phyloP scores from a whole-genome alignment of 2,888 invertebrate genomes.

The Julus scandinavius region DNA sequence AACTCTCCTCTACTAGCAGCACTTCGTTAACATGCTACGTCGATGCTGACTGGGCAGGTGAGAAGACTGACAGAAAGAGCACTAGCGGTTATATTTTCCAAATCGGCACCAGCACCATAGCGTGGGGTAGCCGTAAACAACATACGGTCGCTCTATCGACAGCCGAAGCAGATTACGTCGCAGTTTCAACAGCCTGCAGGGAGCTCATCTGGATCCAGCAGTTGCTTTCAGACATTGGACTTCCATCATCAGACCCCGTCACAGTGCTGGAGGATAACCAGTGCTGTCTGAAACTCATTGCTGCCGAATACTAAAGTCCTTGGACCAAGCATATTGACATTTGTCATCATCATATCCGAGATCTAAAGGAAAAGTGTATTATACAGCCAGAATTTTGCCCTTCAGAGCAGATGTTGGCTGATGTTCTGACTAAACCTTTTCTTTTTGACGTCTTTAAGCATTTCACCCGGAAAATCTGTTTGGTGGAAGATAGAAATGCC shows the following conservation, averaged over 20 bases:
- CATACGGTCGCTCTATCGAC: neutral
- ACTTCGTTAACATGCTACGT: slow-evolving; percentile 59
- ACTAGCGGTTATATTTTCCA: slow-evolving; percentile 58
- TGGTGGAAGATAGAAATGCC: neutral
- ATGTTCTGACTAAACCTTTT: neutral
- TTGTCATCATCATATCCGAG: neutral
- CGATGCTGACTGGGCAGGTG: slow-evolving; percentile 62
- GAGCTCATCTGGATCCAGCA: neutral
- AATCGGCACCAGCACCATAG: neutral
- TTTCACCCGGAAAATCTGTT: neutral
- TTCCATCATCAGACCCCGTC: neutral
- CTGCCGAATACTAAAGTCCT: neutral
- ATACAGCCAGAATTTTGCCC: neutral
- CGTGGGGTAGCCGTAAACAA: neutral
- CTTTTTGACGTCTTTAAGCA: neutral
- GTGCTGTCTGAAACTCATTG: too few relatives aligned
- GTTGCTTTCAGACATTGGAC: neutral
- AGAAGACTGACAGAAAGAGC: slow-evolving; percentile 59
- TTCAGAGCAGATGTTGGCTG: neutral
- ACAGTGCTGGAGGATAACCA: neutral
- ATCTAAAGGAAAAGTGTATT: neutral
- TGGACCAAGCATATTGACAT: neutral
- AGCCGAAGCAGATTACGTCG: slow-evolving; percentile 22
- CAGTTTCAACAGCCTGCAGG: neutral
- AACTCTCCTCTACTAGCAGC: slow-evolving; percentile 56